phyloP scores from a whole-genome alignment of 2,797 vertebrate species.

The Caiman crocodilus region DNA sequence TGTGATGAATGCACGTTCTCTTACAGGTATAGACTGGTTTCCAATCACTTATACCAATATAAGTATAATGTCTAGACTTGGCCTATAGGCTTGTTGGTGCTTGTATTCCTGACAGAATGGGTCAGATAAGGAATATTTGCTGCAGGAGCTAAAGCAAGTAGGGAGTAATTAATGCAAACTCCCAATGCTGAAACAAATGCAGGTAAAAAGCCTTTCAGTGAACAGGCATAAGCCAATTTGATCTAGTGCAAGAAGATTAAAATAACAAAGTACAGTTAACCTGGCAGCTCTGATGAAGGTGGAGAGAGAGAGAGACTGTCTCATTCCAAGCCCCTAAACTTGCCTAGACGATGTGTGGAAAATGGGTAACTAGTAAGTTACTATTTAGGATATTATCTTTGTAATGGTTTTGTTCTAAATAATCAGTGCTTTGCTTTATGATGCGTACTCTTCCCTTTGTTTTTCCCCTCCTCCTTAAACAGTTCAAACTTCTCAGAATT shows the following conservation, averaged over 20 bases:
- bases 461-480: no score
- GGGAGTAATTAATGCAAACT: not conserved
- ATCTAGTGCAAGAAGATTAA: not conserved
- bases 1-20: no score
- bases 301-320: not conserved
- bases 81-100: not conserved
- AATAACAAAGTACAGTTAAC: no score
- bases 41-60: not conserved
- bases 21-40: no score
- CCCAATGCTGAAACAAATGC: not conserved
- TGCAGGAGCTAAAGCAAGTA: not conserved
- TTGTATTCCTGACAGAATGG: not conserved
- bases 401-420: not conserved
- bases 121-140: not conserved
- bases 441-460: no score
- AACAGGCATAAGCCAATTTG: not conserved
- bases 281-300: not conserved
- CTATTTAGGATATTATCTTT: not conserved
- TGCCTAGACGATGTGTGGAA: accelerated
- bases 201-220: not conserved
- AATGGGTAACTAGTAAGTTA: not conserved
- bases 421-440: not conserved
- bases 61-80: not conserved
- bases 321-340: not conserved
- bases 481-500: no score